Base-by-base conservation (phyloP, 2,113 vertebrate genomes). In the Microcebus lehilahytsara region DNA sequence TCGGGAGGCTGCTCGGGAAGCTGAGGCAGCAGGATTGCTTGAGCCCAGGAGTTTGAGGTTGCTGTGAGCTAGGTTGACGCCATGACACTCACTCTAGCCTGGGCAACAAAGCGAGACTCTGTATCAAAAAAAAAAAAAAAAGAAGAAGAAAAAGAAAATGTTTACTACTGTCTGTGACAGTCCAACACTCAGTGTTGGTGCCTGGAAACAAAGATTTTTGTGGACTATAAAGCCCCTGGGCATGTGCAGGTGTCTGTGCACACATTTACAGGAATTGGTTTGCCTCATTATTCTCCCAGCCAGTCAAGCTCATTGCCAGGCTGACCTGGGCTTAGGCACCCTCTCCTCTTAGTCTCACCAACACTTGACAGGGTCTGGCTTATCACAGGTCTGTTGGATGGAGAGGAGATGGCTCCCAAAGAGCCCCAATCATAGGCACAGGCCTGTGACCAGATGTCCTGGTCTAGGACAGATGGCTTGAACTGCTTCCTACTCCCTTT, bases 381-480 rank as follows among this genome's bases (percentile, higher is more conserved):
- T 69, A 32, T 42, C 25, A 85, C 14, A 93, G 75, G 34, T 94
- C 75, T 77, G 30, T 77, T 3, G 16, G 71, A 20, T 53, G 37
- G 16, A 67, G 40, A 75, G 42, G 25, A 93, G 74, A 66, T 66
- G 62, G 87, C 58, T 89, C 74, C 79, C 58, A 81, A 89, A 96
- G 67, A 95, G 64, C 66, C 46, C 64, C 0, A 0, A 67, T 49
- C 71, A 91, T 64, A 89, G 78, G 64, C 46, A 94, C 32, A 87
- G 64, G 80, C 34, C 91, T 87, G 34, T 64, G 71, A 75, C 92
- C 64, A 81, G 85, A 66, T 87, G 81, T 71, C 85, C 75, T 60
- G 2, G 77, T 91, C 80, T 81, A 90, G 77, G 77, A 81, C 78
- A 95, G 66, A 93, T 78, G 93, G 72, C 71, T 80, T 88, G 69